These are phyloP conservation scores for Nemotelus nigrinus DNA, from an alignment of 2,888 invertebrate species.

Conservation along the genomic window DNA sequence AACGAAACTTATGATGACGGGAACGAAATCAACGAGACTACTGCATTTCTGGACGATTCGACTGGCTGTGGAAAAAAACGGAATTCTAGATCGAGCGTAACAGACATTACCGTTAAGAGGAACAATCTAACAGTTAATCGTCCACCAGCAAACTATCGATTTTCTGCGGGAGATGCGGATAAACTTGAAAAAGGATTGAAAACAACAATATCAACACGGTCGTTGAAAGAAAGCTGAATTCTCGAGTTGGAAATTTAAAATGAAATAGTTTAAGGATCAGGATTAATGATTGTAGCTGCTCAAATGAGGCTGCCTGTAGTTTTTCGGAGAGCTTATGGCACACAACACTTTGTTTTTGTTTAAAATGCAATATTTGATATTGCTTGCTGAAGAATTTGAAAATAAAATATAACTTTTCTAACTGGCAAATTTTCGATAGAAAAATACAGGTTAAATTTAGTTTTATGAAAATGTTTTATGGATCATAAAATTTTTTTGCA, in stretches of 20 bases:
- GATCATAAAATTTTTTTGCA: too few species aligned
- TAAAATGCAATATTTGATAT: too few species aligned
- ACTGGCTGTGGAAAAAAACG: conserved; percentile 43
- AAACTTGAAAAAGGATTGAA: conserved; percentile 69
- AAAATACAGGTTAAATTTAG: too few species aligned
- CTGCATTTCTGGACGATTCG: conserved; percentile 44
- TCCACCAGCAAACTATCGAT: conserved; percentile 67
- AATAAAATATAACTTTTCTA: too few species aligned
- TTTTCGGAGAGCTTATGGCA: too few species aligned
- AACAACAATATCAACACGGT: conserved; percentile 72
- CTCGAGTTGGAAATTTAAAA: not conserved
- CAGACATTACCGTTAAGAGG: conserved; percentile 40
- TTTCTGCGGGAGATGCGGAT: conserved; percentile 76
- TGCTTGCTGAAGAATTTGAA: too few species aligned
- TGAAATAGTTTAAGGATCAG: not conserved
- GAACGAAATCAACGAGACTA: conserved; percentile 51
- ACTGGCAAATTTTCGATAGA: too few species aligned
- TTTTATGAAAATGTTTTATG: too few species aligned
- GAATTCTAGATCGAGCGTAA: conserved; percentile 53
- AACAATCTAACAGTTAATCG: conserved; percentile 53
- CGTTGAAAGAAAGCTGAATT: conserved; percentile 69
- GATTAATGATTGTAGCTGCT: too few species aligned
- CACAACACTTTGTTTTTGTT: too few species aligned
- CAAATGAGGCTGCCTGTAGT: too few species aligned
- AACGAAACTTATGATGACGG: conserved; percentile 56